Evolutionary conservation across 1,140 invertebrate genomes (phyloP), one percentile per base, ranked within the genome.

Genomic region (Drosophila miranda): DNA sequence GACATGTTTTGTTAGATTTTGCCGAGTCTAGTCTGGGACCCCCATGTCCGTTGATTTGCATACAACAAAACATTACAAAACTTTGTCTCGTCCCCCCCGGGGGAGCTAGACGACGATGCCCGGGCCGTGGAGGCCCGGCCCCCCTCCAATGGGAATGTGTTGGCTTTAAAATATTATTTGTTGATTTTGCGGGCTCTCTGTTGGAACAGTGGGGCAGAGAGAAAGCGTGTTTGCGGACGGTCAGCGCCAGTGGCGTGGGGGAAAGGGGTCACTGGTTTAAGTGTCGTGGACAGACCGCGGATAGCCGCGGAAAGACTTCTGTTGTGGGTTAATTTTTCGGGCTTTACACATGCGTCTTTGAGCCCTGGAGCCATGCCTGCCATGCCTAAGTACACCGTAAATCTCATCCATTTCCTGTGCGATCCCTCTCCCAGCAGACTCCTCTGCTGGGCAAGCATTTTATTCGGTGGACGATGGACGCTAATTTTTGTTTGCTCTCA

Each of bases 131-230:
- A 9, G 11, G 4, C 3, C 9, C n/a, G 26, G 41, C 3, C 3
- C 16, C 23, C 67, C 48, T 21, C 30, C 30, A 8, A 6, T 23
- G 23, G 23, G 23, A 23, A 23, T 26, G 23, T 5, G 23, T 26
- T 7, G 58, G 28, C 49, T 71, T 73, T 55, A 63, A 63, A 73
- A 52, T 73, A 73, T 63, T 73, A 64, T 73, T 73, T 73, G 70
- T 73, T 63, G 59, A 73, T 64, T 73, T 73, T 46, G 68, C 51
- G 42, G 48, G n/a, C 34, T 53, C 30, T 28, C 28, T 7, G 34
- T 21, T 49, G 42, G 42, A 34, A 48, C 8, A 13, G 48, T 48
- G 34, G 44, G n/a, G 30, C 1, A 3, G 21, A 9, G 19, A 0
- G 30, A 21, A 2, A 34, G 16, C 23, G 16, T 19, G 3, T 13